phyloP scores from a whole-genome alignment of 2,797 vertebrate genomes.

The Pseudochirops cupreus region DNA sequence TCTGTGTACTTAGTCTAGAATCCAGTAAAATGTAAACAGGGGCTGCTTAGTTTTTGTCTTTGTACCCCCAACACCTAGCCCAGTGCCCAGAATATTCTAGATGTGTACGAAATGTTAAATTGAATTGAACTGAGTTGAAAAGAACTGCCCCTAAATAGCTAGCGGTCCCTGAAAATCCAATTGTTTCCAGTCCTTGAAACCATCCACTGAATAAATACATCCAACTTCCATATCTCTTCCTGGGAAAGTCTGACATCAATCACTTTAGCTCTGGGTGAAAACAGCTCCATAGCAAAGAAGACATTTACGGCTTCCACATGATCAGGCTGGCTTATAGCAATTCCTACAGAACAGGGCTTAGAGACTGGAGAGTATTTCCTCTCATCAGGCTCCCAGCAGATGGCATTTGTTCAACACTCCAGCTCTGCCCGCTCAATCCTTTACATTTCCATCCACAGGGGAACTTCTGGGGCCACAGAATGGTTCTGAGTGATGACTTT shows the following conservation, averaged over 20 bases:
- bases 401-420: slow-evolving; percentile 30
- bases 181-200: slow-evolving; percentile 31
- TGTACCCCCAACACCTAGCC: background rate
- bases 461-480: slow-evolving; percentile 47
- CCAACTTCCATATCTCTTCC: slow-evolving; percentile 50
- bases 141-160: background rate
- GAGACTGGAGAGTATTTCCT: slow-evolving; percentile 73
- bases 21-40: background rate
- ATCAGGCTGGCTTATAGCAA: slow-evolving; percentile 44
- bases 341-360: slow-evolving; percentile 63
- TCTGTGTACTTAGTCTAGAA: background rate
- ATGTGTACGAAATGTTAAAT: background rate
- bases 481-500: slow-evolving; percentile 23
- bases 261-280: slow-evolving; percentile 74
- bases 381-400: slow-evolving; percentile 53
- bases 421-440: slow-evolving; percentile 40
- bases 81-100: background rate
- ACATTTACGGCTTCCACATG: background rate
- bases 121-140: slow-evolving; percentile 8
- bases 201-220: slow-evolving; percentile 11
- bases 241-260: slow-evolving; percentile 35
- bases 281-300: slow-evolving; percentile 14
- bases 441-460: slow-evolving; percentile 4
- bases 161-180: slow-evolving; percentile 31
- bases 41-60: background rate